phyloP scores from a whole-genome alignment of 2,797 vertebrate species.

The Xyrichtys novacula region DNA sequence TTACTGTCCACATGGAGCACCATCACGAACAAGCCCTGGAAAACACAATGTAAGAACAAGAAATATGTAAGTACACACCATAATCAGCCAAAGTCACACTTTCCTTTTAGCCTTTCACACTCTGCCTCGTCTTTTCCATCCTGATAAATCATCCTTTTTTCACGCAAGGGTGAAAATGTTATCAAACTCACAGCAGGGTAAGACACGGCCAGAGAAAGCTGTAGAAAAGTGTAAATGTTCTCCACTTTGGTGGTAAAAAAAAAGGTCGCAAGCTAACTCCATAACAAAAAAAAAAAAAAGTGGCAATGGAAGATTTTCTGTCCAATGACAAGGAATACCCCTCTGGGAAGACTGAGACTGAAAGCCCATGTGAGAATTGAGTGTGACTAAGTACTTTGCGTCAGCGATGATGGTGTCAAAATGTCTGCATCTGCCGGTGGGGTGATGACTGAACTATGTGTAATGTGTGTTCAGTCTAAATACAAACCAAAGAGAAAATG shows the following conservation, averaged over 20 bases:
- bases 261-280: conserved; percentile 74
- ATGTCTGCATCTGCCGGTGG: neutral
- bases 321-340: conserved; percentile 51
- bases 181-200: conserved; percentile 57
- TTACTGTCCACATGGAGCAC: conserved; percentile 73
- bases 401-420: conserved; percentile 4
- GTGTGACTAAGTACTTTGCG: conserved; percentile 14
- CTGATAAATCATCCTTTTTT: conserved; percentile 64
- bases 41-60: conserved; percentile 45
- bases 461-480: conserved; percentile 34
- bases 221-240: conserved; percentile 51
- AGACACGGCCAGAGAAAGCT: conserved; percentile 40
- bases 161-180: conserved; percentile 43
- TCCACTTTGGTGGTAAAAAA: conserved; percentile 49
- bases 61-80: conserved; percentile 21
- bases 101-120: conserved; percentile 51
- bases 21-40: conserved; percentile 78
- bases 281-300: too few relatives aligned
- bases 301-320: conserved; percentile 49
- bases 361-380: conserved; percentile 42
- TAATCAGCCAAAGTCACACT: conserved; percentile 1
- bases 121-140: conserved; percentile 41
- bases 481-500: conserved; percentile 32
- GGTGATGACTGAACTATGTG: conserved; percentile 11
- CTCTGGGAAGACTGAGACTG: conserved; percentile 45